Evolutionary conservation across 2,888 invertebrate species (phyloP).

Genomic region (Myopa tessellatipennis): DNA sequence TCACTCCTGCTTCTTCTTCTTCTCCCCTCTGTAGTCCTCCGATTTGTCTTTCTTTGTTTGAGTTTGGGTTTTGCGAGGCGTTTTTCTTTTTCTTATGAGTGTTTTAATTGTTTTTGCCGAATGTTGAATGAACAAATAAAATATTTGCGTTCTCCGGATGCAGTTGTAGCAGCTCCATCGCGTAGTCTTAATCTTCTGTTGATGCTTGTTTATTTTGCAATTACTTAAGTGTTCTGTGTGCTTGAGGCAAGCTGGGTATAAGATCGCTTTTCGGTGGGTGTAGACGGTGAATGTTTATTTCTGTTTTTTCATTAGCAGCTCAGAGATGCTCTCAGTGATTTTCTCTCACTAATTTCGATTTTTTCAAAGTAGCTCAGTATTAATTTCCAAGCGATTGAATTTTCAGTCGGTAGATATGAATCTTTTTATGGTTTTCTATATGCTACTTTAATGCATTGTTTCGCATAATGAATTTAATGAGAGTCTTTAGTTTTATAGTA

Average conservation of each 20-base stretch:
- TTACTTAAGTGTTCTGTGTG: constrained; percentile 64
- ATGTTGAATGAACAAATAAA: constrained; percentile 40
- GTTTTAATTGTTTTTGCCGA: constrained; percentile 42
- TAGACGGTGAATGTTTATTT: no score
- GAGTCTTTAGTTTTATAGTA: background rate
- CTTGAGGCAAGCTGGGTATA: constrained; percentile 40
- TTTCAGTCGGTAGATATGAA: no score
- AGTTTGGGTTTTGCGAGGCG: background rate
- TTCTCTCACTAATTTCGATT: no score
- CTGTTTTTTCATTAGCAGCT: no score
- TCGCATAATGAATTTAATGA: background rate
- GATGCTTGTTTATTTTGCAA: constrained; percentile 65
- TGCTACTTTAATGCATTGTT: no score
- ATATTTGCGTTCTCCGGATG: constrained; percentile 38
- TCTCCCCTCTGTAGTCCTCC: constrained; percentile 47
- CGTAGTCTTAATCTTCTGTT: constrained; percentile 63
- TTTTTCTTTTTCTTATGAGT: constrained; percentile 50
- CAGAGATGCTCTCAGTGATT: no score
- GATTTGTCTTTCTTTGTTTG: background rate
- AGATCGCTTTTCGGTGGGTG: background rate
- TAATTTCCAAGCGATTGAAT: no score
- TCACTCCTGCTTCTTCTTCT: constrained; percentile 46
- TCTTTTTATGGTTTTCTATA: no score
- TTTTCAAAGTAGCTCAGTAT: no score
- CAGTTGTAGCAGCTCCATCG: constrained; percentile 25